A percentile compares a stretch with the other conserved stretches of the same genome.
phyloP scores from a whole-genome alignment of 2,797 vertebrate genomes.

The Hephaestus fuliginosus region DNA sequence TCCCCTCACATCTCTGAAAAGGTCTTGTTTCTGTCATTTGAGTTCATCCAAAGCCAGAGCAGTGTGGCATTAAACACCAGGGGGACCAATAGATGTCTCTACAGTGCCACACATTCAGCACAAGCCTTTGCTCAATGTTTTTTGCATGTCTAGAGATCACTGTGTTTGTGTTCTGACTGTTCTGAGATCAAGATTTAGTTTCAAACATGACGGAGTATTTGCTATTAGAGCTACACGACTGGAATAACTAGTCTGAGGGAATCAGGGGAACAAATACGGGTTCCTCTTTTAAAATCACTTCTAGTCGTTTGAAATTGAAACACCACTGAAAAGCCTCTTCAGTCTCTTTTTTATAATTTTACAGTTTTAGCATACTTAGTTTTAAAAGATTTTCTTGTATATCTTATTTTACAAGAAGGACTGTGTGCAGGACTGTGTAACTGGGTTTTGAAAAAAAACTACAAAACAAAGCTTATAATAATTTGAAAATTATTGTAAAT shows the following conservation, averaged over 20 bases:
- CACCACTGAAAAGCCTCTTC: too few species aligned
- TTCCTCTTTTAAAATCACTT: too few species aligned
- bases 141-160: background rate
- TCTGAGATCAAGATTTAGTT: background rate
- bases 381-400: background rate
- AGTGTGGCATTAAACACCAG: background rate
- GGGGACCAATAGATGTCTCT: background rate
- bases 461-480: background rate
- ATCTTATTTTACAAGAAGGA: background rate
- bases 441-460: background rate
- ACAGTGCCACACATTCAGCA: background rate
- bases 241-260: too few species aligned
- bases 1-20: background rate
- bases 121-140: background rate
- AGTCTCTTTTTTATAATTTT: background rate
- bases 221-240: background rate
- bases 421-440: background rate
- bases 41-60: background rate
- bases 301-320: too few species aligned
- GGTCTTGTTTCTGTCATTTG: background rate
- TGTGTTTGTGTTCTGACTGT: background rate
- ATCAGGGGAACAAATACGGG: background rate
- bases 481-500: background rate
- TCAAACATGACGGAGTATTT: background rate
- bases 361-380: background rate